phyloP scores from a whole-genome alignment of 2,888 invertebrate genomes.

The Troilus luridus region DNA sequence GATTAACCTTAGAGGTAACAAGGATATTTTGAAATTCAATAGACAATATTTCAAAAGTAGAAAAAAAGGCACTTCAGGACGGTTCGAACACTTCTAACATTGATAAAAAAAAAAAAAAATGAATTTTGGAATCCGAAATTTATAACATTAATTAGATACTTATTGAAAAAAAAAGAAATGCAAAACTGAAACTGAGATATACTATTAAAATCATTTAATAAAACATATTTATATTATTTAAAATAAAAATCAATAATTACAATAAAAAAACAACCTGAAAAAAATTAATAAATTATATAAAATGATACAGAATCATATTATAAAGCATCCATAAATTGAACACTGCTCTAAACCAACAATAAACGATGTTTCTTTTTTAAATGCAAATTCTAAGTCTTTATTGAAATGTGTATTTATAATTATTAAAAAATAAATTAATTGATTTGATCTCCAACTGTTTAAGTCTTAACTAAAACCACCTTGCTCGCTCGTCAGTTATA shows the following conservation, averaged over 20 bases:
- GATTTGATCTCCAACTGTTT: neutral
- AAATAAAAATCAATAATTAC: neutral
- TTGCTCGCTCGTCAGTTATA: neutral
- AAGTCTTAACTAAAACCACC: neutral
- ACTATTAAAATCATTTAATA: neutral
- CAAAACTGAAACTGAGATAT: conserved; percentile 3
- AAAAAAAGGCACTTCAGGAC: conserved; percentile 42
- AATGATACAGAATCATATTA: neutral
- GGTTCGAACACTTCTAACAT: neutral
- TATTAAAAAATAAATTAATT: neutral
- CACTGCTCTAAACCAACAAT: conserved; percentile 53
- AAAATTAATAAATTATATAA: neutral
- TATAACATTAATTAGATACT: neutral
- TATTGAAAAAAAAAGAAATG: neutral
- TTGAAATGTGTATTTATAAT: neutral
- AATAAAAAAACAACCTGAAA: conserved; percentile 38
- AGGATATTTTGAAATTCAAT: conserved; percentile 24
- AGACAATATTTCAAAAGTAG: conserved; percentile 20
- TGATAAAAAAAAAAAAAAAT: neutral
- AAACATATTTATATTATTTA: neutral
- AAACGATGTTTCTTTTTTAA: neutral
- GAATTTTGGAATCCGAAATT: neutral
- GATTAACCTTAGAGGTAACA: conserved; percentile 27
- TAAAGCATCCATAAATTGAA: neutral
- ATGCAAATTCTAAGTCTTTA: neutral